Percentiles rank a stretch among this genome's conserved stretches.
Conservation (phyloP, 2,888 invertebrate genomes). For the Ariolimax columbianus region DNA sequence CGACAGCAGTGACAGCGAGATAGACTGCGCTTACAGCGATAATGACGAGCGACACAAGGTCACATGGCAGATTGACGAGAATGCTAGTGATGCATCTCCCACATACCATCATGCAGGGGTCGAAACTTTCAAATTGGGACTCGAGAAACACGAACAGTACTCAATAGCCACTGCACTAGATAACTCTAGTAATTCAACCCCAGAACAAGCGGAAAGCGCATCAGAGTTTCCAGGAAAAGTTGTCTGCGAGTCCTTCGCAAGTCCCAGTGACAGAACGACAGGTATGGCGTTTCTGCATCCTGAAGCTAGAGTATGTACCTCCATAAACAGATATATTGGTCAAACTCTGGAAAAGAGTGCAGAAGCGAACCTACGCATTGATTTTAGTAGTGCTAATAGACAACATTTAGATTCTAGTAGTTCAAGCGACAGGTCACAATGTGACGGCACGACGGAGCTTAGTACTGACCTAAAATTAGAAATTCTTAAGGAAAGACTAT, state of each 20-base stretch:
- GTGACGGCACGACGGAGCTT: too few relatives aligned
- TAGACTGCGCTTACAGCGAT: neutral
- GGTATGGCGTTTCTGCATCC: neutral
- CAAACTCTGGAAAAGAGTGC: neutral
- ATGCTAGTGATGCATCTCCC: neutral
- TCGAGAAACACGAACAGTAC: neutral
- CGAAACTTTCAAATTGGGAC: neutral
- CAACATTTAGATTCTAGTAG: neutral
- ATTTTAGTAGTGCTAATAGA: too few relatives aligned
- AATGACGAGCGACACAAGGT: neutral
- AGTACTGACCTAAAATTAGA: neutral
- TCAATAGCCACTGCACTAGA: neutral
- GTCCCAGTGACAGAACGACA: too few relatives aligned
- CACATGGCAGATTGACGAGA: neutral
- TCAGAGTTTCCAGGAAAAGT: neutral
- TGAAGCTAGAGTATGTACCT: too few relatives aligned
- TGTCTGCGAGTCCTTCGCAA: neutral
- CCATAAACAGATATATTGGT: neutral
- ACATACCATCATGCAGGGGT: neutral
- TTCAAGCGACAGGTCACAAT: neutral
- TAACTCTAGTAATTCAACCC: neutral
- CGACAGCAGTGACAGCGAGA: constrained; percentile 10
- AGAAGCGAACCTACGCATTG: neutral
- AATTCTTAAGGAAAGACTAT: neutral
- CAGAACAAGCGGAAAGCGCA: neutral